Evolutionary conservation across 64 coral and sea anemone species (phyloP).

Genomic region (Catalaphyllia jardinei): DNA sequence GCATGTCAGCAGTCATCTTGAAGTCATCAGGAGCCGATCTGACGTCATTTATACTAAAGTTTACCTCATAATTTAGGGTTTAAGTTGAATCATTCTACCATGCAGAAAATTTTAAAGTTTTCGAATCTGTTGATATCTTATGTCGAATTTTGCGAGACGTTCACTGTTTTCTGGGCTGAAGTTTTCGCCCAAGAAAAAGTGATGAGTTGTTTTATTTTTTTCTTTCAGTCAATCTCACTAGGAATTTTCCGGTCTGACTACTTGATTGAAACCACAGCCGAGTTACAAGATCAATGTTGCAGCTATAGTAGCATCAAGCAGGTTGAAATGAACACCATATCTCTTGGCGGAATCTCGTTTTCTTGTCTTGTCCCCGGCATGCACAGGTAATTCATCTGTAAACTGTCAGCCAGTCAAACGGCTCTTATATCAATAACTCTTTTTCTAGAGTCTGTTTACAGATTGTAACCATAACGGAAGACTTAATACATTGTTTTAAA

Average conservation of each 20-base stretch:
- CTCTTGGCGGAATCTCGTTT: constrained; percentile 67
- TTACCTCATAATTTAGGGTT: too few species aligned
- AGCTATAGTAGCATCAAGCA: constrained; percentile 55
- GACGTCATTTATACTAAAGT: too few species aligned
- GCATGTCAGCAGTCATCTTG: too few species aligned
- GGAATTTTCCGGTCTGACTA: constrained; percentile 87
- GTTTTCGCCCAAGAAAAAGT: too few species aligned
- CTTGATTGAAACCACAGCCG: constrained; percentile 65
- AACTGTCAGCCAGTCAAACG: neutral
- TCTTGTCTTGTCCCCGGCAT: constrained; percentile 20
- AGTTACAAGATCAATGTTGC: neutral
- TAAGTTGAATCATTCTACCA: too few species aligned
- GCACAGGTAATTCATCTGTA: constrained; percentile 51
- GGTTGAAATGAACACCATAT: constrained; percentile 95
- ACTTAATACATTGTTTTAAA: neutral
- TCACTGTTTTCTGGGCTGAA: too few species aligned
- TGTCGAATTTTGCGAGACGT: too few species aligned
- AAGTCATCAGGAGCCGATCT: too few species aligned
- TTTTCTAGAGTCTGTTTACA: too few species aligned
- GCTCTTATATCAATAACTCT: neutral
- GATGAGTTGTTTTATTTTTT: neutral
- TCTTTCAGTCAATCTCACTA: constrained; percentile 58
- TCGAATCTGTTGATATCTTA: too few species aligned
- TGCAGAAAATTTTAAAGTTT: too few species aligned
- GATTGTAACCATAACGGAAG: too few species aligned